These are phyloP conservation scores for Cotesia glomerata DNA, from an alignment of 1,140 invertebrate genomes.

Conservation along the genomic window DNA sequence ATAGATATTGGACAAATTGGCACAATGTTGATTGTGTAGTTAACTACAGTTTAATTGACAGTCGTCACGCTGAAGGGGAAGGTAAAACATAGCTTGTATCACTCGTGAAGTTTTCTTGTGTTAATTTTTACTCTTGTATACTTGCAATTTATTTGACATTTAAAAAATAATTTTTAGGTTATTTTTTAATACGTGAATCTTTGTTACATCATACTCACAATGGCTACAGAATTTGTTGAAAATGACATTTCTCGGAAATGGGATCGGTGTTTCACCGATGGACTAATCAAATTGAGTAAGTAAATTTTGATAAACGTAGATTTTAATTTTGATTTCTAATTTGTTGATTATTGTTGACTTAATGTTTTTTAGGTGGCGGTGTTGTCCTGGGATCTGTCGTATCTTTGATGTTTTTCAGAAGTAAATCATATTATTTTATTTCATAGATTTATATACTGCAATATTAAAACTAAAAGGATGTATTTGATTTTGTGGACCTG, in stretches of 20 bases:
- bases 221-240: constrained; percentile 56
- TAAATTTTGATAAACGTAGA: constrained; percentile 18
- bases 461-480: background rate
- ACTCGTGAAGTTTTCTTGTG: no score
- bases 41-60: no score
- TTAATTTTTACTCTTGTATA: no score
- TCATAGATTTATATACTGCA: background rate
- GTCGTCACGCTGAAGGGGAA: no score
- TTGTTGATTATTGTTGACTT: constrained; percentile 34
- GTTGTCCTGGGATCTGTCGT: constrained; percentile 70
- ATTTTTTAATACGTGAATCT: background rate
- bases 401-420: constrained; percentile 71
- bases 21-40: no score
- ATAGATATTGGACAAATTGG: no score
- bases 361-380: constrained; percentile 69
- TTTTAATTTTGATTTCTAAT: background rate
- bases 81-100: no score
- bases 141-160: no score
- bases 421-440: constrained; percentile 48
- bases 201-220: constrained; percentile 41
- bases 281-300: constrained; percentile 61
- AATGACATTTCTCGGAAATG: constrained; percentile 64
- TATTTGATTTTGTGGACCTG: no score
- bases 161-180: no score
- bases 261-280: constrained; percentile 63